Conservation (phyloP, 2,797 vertebrate genomes). For the Trematomus bernacchii region DNA sequence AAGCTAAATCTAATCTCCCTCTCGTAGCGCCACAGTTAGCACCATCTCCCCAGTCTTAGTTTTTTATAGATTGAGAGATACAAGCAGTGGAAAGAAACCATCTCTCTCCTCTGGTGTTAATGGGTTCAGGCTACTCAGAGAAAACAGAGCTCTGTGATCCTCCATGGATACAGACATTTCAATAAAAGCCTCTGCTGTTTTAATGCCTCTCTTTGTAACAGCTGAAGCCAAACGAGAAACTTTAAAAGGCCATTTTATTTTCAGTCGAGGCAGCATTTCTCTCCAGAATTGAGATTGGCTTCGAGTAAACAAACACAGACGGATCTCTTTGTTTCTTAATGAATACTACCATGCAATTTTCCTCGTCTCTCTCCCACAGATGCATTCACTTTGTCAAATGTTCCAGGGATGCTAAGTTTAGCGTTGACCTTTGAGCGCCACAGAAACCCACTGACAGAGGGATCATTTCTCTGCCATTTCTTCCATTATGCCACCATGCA, state of each 20-base stretch:
- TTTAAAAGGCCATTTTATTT: slow-evolving; percentile 59
- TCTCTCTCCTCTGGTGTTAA: slow-evolving; percentile 66
- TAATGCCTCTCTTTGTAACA: slow-evolving; percentile 70
- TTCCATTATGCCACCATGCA: neutral
- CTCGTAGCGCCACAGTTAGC: slow-evolving; percentile 29
- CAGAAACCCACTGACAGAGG: slow-evolving; percentile 15
- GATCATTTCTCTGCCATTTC: slow-evolving; percentile 19
- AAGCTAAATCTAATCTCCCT: neutral
- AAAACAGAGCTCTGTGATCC: slow-evolving; percentile 74
- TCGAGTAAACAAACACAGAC: slow-evolving; percentile 54
- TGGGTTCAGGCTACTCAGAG: slow-evolving; percentile 71
- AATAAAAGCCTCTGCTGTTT: slow-evolving; percentile 77
- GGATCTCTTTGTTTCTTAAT: slow-evolving; percentile 54
- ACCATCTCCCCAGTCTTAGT: slow-evolving; percentile 28
- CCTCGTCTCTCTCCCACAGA: slow-evolving; percentile 28
- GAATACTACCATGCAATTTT: slow-evolving; percentile 32
- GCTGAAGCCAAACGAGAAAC: slow-evolving; percentile 51
- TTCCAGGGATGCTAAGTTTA: slow-evolving; percentile 13
- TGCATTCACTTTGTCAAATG: slow-evolving; percentile 32
- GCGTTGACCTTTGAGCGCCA: slow-evolving; percentile 31
- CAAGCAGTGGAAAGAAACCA: slow-evolving; percentile 47
- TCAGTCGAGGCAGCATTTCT: slow-evolving; percentile 50
- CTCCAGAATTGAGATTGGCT: slow-evolving; percentile 47
- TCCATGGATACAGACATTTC: slow-evolving; percentile 73
- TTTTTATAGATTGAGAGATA: slow-evolving; percentile 35